Base-by-base conservation (phyloP, 1,140 invertebrate genomes). In the Periplaneta americana region DNA sequence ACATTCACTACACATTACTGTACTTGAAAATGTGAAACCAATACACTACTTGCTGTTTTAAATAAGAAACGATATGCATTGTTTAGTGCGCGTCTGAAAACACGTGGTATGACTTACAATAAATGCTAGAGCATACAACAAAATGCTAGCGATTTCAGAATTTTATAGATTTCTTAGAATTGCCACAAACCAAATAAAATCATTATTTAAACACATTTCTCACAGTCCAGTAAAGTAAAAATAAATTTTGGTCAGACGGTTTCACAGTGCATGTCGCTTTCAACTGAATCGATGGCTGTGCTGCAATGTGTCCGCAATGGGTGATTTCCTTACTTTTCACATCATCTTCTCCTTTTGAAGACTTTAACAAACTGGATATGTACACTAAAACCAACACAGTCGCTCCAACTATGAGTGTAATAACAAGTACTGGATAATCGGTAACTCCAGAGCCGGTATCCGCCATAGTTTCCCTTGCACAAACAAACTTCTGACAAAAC, bases 391-490 rank as follows among this genome's bases (percentile, higher is more conserved):
- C 36, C 28, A 82, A 75, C 31, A 80, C 82, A 31, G 82, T 80
- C 2, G 82, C 82, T 33, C 82, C 82, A 28, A 82, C 78, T 39
- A 82, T 82, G 18, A 82, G 34, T 15, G 82, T 82, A 34, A 82
- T 33, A 75, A 80, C 78, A 32, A 82, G 5, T 1, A 66, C 34
- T 35, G 80, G 33, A 33, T 34, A 34, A 34, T 80, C 80, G n/a
- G 35, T 6, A 66, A 75, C n/a, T 66, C 37, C 37, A 9, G 28
- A 18, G 35, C 34, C 76, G 76, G 76, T n/a, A 78, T 78, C 76
- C 76, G 36, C 76, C 76, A 78, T 78, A 36, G 36, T 28, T 34
- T 2, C n/a, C 36, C 34, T 34, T 31, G 35, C 36, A 31, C 18
- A n/a, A 34, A 36, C 35, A 31, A 35, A 35, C 6, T n/a, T n/a